Base-by-base conservation (phyloP, 2,113 vertebrate species). In the Archocentrus centrarchus region DNA sequence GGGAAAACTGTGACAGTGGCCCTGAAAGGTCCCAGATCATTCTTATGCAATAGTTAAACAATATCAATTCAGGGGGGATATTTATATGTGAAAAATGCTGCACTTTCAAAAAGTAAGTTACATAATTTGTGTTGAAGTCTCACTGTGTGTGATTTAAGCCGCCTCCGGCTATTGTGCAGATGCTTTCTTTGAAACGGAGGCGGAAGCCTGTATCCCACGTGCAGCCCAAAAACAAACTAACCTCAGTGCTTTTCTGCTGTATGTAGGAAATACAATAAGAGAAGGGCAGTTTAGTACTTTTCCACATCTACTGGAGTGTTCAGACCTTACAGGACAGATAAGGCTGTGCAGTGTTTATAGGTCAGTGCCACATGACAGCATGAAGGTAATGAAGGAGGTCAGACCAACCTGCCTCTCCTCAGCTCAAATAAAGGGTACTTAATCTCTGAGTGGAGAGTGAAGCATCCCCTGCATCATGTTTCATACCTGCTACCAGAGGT, bases 101-200 rank as follows among this genome's bases (percentile, higher is more conserved):
- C 22, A 41, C 13, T 41, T 80, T 75, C 22, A 41, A 66, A 75
- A 32, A 9, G 1, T 55, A 53, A 53, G 39, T 88, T 85, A 61
- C 80, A 83, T 86, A 60, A 89, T 68, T 58, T 66, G 50, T 22
- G 73, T 59, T 44, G 37, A 79, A 63, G 82, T 76, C 79, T 66
- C 68, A 57, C 59, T 0, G 6, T 75, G 50, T 57, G 59, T 77
- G 59, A 75, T 73, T 85, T 82, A 78, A 50, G 10, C 35, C 15
- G 22, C 85, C 68, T 80, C 87, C 76, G 73, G 83, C 76, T 53
- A 81, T 89, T 90, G 86, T 90, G 47, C 73, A 35, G n/a, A 80
- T n/a, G 14, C 41, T 68, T 64, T 84, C 57, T 82, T 53, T 85
- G 66, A 86, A 81, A 50, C 14, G 7, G n/a, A 55, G 68, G 11